Evolutionary conservation across 2,113 vertebrate species (phyloP), one percentile per base, ranked within the genome.

Genomic region (Taxidea taxus): DNA sequence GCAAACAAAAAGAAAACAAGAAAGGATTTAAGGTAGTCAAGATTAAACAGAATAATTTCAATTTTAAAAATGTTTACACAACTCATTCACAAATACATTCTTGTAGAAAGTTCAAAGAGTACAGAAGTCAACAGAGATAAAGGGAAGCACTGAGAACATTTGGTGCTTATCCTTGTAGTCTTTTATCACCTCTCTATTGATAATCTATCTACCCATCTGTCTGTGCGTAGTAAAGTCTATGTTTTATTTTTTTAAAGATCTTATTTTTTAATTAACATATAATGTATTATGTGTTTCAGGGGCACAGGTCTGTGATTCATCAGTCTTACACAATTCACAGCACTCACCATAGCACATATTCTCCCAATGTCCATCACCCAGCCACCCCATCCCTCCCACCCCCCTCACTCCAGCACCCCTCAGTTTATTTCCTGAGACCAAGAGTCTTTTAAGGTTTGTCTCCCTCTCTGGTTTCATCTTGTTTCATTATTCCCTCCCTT

Each of bases 1-100:
- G 49, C 62, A 96, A 94, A 58, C 54, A 37, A 68, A 88, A 89
- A 87, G 94, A 72, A 96, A 94, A 42, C 51, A 91, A 72, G 66
- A 37, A 82, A 88, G n/a, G 49, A 83, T 44, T 94, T 96, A 80
- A 34, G 37, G 34, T 60, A 51, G 60, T 25, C 10, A 83, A n/a
- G 70, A 92, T 92, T 81, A 94, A 82, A 72, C 15, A 39, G 29
- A 21, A 4, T 68, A 56, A 74, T 47, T 58, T 37, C 15, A 92
- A 82, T 44, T 56, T 54, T 25, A 12, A 21, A 93, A 87, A 56
- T 62, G 75, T 88, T 87, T 58, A 83, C 27, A 58, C 64, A 77
- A 70, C 29, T 78, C 49, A 14, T n/a, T 80, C 60, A 80, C 42
- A 78, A 68, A 92, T 66, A 60, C 31, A 13, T 83, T 92, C 47